Evolutionary conservation across 2,797 vertebrate genomes (phyloP).

Genomic region (Euphonia xanthogaster): DNA sequence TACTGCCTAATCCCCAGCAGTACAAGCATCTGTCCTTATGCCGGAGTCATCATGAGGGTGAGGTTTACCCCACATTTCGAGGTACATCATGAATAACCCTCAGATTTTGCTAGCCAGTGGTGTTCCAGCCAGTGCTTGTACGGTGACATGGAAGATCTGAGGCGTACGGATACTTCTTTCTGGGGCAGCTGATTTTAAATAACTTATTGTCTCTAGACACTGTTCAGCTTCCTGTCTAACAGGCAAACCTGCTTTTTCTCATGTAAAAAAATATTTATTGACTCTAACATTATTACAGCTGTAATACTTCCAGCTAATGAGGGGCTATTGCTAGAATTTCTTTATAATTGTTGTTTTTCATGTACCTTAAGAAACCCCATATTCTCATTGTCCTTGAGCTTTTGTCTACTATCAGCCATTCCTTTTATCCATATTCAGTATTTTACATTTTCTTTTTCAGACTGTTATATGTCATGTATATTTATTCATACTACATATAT

Average conservation of each 20-base stretch:
- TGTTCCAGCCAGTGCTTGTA: not conserved
- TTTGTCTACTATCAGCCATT: not conserved
- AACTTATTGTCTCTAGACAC: not conserved
- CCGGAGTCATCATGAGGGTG: not conserved
- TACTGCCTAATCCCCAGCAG: not conserved
- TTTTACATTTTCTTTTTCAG: not conserved
- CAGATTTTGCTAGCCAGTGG: not conserved
- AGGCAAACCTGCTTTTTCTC: not conserved
- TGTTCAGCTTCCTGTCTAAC: not conserved
- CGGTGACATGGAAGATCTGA: not conserved
- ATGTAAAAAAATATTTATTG: not conserved
- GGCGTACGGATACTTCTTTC: not conserved
- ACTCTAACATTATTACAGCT: not conserved
- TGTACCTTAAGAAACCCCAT: not conserved
- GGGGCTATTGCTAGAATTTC: not conserved
- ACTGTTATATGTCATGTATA: not conserved
- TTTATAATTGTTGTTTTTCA: not conserved
- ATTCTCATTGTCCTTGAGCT: not conserved
- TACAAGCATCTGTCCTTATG: not conserved
- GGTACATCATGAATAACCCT: not conserved
- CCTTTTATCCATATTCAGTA: not conserved
- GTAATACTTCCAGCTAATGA: not conserved
- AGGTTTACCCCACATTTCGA: not conserved
- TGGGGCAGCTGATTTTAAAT: not conserved
- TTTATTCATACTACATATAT: not conserved